Percentiles rank a stretch among this genome's conserved stretches.
Conservation (phyloP, 2,888 invertebrate species). For the Drosophila picticornis region DNA sequence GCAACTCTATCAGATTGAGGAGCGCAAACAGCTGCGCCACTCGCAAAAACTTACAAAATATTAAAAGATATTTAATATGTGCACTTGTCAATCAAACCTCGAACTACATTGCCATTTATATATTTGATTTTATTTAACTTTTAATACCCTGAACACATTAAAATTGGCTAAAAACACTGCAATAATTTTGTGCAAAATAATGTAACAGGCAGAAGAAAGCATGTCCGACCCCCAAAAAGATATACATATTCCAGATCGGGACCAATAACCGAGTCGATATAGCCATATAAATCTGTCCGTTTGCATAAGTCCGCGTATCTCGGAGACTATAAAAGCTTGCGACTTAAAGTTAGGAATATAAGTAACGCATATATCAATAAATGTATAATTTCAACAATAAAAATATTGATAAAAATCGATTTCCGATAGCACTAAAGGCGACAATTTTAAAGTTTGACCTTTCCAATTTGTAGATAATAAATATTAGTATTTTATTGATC, state of each 20-base stretch:
- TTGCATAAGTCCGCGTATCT: not conserved
- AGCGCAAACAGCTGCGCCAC: conserved; percentile 40
- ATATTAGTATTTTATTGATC: not conserved
- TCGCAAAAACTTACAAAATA: conserved; percentile 38
- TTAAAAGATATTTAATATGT: not conserved
- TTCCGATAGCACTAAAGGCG: not conserved
- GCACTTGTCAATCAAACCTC: not conserved
- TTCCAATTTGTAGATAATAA: not conserved
- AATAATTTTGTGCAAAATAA: not conserved
- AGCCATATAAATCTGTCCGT: not conserved
- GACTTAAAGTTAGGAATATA: not conserved
- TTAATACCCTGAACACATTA: not conserved
- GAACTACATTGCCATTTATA: not conserved
- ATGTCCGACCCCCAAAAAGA: not conserved
- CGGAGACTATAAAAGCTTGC: not conserved
- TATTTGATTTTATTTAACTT: not conserved
- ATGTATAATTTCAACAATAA: not conserved
- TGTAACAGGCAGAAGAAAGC: not conserved
- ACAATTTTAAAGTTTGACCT: not conserved
- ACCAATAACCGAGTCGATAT: not conserved
- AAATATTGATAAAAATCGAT: not conserved
- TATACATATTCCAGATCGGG: not conserved
- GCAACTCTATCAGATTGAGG: conserved; percentile 67
- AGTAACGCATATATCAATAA: not conserved
- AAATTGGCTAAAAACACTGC: not conserved